Evolutionary conservation across 64 coral and sea anemone genomes (phyloP), one percentile per base, ranked within the genome.

Genomic region (Dendronephthya gigantea): DNA sequence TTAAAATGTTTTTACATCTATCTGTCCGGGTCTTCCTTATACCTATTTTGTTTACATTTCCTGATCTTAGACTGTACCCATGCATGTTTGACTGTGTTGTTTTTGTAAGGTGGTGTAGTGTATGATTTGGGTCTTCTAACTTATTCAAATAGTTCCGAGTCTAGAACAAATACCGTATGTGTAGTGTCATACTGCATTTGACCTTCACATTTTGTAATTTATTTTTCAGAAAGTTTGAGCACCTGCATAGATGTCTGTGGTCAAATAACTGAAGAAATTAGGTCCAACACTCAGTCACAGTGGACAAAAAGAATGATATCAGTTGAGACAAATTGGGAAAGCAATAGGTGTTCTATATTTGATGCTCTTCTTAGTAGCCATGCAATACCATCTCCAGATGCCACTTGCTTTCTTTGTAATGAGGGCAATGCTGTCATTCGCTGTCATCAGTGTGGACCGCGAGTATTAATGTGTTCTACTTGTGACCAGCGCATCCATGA

Each of bases 401-500:
- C 68, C 32, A 30, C 32, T 74, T 74, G 68, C 68, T 74, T 74
- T 74, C 32, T 74, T 30, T 74, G 68, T 35, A 74, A 74, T 74
- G 68, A 74, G 32, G 68, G 68, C 13, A 25, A 1, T 74, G 68
- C 68, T 30, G 68, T 74, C n/a, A 35, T 74, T 27, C n/a, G 68
- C n/a, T 74, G 68, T 74, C 32, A 74, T 74, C n/a, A 74, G 32
- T 74, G 68, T 74, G 68, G 68, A 74, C 68, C 68, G 25, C n/a
- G 68, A 30, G 68, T 74, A 35, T 74, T 74, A 27, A 30, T 74
- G 68, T 74, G 68, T 74, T 74, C 68, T 74, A 17, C 32, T 74
- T 74, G 68, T 74, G 68, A 74, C 32, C n/a, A 74, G n/a, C 1
- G 32, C n/a, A 74, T 35, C 11, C 68, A 74, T 35, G 68, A 74